Conservation (phyloP, 2,797 vertebrate genomes). For the Alosa sapidissima region DNA sequence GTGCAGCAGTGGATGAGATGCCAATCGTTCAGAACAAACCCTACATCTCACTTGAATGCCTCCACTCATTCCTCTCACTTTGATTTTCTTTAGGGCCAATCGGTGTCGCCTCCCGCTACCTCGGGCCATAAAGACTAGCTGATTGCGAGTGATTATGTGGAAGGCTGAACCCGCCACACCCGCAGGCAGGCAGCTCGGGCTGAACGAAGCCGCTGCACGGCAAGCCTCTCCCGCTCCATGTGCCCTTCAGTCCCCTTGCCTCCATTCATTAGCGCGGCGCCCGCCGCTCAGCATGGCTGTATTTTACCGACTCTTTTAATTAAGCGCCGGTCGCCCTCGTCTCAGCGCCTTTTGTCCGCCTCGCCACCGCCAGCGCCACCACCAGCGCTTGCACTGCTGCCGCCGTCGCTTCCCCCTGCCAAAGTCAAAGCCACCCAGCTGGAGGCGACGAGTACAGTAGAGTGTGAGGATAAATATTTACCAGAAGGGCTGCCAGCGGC, state of each 20-base stretch:
- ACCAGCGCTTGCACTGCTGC: slow-evolving; percentile 27
- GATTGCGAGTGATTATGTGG: slow-evolving; percentile 72
- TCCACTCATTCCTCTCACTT: slow-evolving; percentile 49
- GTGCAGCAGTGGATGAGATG: background rate
- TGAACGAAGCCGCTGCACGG: slow-evolving; percentile 42
- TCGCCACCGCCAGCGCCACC: slow-evolving; percentile 9
- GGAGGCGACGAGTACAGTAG: slow-evolving; percentile 52
- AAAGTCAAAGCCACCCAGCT: slow-evolving; percentile 55
- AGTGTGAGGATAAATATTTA: slow-evolving; percentile 54
- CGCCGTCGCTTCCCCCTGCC: slow-evolving; percentile 9
- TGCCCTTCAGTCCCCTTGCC: slow-evolving; percentile 46
- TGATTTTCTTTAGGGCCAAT: slow-evolving; percentile 45
- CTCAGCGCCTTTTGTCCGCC: background rate
- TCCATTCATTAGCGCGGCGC: slow-evolving; percentile 63
- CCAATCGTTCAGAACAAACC: background rate
- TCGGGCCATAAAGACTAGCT: slow-evolving; percentile 69
- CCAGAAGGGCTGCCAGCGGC: slow-evolving; percentile 62
- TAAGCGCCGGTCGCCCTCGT: slow-evolving; percentile 36
- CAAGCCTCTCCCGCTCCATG: slow-evolving; percentile 26
- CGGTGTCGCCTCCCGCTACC: slow-evolving; percentile 61
- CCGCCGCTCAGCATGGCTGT: slow-evolving; percentile 48
- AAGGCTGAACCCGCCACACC: slow-evolving; percentile 61
- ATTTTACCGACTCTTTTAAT: slow-evolving; percentile 56
- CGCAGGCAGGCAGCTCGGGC: slow-evolving; percentile 43
- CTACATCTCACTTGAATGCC: slow-evolving; percentile 54